Percentiles rank a stretch among this genome's conserved stretches.
phyloP scores from a whole-genome alignment of 2,797 vertebrate species.

The Chelidonichthys spinosus region DNA sequence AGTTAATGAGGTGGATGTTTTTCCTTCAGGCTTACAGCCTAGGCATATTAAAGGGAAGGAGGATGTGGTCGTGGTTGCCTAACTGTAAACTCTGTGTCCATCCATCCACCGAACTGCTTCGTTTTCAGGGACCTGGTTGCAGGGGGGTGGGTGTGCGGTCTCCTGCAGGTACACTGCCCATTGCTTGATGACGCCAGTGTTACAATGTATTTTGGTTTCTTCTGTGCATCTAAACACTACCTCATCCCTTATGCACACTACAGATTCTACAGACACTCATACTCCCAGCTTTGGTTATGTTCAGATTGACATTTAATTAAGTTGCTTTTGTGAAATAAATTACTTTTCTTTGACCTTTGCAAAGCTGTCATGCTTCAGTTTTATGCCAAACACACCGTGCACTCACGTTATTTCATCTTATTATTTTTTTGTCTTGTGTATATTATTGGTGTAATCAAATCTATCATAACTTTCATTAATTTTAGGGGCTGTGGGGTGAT shows the following conservation, averaged over 20 bases:
- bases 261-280: background rate
- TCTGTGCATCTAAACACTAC: background rate
- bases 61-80: background rate
- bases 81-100: background rate
- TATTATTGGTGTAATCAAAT: background rate
- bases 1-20: conserved; percentile 1
- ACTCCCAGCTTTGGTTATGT: background rate
- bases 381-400: too few species aligned
- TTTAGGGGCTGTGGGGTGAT: background rate
- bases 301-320: background rate
- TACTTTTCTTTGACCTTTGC: too few species aligned
- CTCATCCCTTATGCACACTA: background rate
- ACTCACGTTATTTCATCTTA: background rate
- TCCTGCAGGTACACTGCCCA: background rate
- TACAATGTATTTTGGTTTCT: background rate
- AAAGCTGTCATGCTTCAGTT: too few species aligned
- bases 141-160: background rate
- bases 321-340: too few species aligned
- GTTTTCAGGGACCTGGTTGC: too few species aligned
- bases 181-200: background rate
- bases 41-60: background rate
- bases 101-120: too few species aligned
- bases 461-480: background rate
- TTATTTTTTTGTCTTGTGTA: background rate
- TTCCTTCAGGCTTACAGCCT: background rate